Conservation (phyloP, 30 jellyfish, hydroid and myxozoan genomes). For the Turritopsis rubra region DNA sequence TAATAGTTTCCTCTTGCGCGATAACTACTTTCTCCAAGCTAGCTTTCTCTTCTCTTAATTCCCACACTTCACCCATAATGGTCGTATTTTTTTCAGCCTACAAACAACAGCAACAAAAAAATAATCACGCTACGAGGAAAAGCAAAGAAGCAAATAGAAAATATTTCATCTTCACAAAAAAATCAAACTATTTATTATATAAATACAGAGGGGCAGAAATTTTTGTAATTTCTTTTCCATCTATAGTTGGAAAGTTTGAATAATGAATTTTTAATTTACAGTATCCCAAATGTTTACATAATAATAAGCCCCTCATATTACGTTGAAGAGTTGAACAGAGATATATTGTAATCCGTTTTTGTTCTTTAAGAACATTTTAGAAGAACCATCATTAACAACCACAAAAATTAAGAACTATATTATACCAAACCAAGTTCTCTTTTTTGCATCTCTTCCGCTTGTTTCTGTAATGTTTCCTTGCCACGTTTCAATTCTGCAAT, state of each 20-base stretch:
- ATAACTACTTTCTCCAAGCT: neutral
- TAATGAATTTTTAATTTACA: too few species aligned
- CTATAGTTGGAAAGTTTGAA: neutral
- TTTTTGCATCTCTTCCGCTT: neutral
- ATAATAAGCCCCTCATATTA: neutral
- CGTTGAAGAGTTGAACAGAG: neutral
- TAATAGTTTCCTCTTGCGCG: neutral
- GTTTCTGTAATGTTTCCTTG: neutral
- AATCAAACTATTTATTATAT: too few species aligned
- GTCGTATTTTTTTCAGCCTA: neutral
- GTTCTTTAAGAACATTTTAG: neutral
- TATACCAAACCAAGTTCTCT: constrained; percentile 5
- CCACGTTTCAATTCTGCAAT: neutral
- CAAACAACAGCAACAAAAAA: neutral
- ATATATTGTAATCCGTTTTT: neutral
- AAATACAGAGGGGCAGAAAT: neutral
- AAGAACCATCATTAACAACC: too few species aligned
- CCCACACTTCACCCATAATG: neutral
- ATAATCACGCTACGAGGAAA: neutral
- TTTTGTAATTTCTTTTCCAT: too few species aligned
- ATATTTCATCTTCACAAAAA: too few species aligned
- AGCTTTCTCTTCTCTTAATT: constrained; percentile 2
- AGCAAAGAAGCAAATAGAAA: neutral
- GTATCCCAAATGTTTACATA: neutral
- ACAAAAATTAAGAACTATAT: neutral